Percentiles rank a stretch among this genome's conserved stretches.
Conservation (phyloP, 2,888 invertebrate genomes). For the Tipula confusa region DNA sequence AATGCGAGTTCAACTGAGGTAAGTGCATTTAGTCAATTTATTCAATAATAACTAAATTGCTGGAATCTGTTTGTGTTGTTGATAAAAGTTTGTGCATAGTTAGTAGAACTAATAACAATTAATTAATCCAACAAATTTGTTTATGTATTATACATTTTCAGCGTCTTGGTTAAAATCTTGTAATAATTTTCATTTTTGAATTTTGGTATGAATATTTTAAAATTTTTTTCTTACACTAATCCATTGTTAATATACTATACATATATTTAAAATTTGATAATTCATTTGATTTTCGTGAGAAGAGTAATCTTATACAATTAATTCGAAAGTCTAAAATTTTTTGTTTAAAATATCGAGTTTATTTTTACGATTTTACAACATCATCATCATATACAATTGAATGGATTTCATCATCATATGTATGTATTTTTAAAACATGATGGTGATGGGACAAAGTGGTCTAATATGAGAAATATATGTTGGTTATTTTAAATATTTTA, state of each 20-base stretch:
- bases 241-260: background rate
- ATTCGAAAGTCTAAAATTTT: too few species aligned
- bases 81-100: background rate
- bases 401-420: too few species aligned
- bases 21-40: slow-evolving; percentile 38
- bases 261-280: too few species aligned
- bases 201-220: background rate
- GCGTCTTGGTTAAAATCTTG: background rate
- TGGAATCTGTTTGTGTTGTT: background rate
- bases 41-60: background rate
- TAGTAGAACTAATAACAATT: background rate
- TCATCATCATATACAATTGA: too few species aligned
- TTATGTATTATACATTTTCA: background rate
- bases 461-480: too few species aligned
- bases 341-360: too few species aligned
- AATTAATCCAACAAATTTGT: background rate
- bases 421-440: too few species aligned
- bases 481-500: too few species aligned
- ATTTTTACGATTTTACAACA: too few species aligned
- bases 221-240: background rate
- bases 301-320: too few species aligned
- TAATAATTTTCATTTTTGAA: background rate
- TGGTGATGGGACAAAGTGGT: too few species aligned
- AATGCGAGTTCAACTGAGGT: background rate
- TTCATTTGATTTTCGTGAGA: too few species aligned